Base-by-base conservation (phyloP, 1,140 invertebrate species). In the Cepaea nemoralis region DNA sequence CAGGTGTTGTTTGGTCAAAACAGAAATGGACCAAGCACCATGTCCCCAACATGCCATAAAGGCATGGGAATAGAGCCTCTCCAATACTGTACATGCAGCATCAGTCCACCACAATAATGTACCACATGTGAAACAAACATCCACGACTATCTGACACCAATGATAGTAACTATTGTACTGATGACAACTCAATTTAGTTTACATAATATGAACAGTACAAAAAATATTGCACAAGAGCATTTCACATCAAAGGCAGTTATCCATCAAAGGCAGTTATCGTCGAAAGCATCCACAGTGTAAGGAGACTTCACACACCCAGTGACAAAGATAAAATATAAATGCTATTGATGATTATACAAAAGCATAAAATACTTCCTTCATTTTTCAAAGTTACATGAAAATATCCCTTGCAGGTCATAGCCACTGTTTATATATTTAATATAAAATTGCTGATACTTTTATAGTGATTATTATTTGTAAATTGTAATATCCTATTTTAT, bases 161-260 rank as follows among this genome's bases (percentile, higher is more conserved):
- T n/a, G n/a, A n/a, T n/a, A 55, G 19, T 24, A 55, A 55, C 2
- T 55, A 2, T 14, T 5, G 1, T 2, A 55, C 50, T 55, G 50
- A 55, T 55, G 50, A 55, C 50, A 55, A 24, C 19, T 22, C 1
- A 2, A 22, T 55, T 55, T 8, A 10, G 19, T 5, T 55, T 24
- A 55, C 3, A 19, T 22, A 55, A 3, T 24, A 55, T 55, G 19
- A 22, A 22, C 19, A 55, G 50, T 55, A 24, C n/a, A n/a, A 55
- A 55, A 63, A 24, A 31, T 63, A 63, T 63, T 63, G 59, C 59
- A 63, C 59, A 63, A 31, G 59, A 31, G 6, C 59, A 63, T 55
- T 55, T 24, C 50, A 55, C 8, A 55, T 55, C 50, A 55, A 55
- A 55, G 22, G 50, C 19, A 55, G 50, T 22, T 55, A 55, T 55